Percentiles rank a stretch among this genome's conserved stretches.
Evolutionary conservation across 1,140 invertebrate species (phyloP).

Genomic region (Gonioctena quinquepunctata): DNA sequence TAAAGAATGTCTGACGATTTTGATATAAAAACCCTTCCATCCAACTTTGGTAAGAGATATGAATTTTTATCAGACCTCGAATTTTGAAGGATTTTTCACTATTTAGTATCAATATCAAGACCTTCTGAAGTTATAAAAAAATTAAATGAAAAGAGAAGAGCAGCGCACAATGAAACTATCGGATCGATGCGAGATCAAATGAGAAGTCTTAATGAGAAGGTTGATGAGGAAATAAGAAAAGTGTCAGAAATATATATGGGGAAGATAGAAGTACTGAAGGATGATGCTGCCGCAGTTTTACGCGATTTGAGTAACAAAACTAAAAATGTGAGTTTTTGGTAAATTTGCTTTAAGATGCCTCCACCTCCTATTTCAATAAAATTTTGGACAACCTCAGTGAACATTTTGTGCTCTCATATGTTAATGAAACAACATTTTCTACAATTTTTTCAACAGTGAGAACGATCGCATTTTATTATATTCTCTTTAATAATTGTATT

Average conservation of each 20-base stretch:
- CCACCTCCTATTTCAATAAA: too few relatives aligned
- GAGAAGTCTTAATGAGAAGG: not conserved
- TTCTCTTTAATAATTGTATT: too few relatives aligned
- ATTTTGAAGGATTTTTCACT: not conserved
- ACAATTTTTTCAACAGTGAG: too few relatives aligned
- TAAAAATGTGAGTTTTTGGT: not conserved
- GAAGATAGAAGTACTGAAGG: constrained; percentile 9
- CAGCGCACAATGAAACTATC: constrained; percentile 5
- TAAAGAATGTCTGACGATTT: constrained; percentile 6
- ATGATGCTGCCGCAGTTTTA: not conserved
- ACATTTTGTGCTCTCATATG: too few relatives aligned
- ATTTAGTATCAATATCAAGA: not conserved
- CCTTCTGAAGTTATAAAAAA: constrained; percentile 1
- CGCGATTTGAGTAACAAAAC: not conserved
- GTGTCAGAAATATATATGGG: not conserved
- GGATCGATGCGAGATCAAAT: constrained; percentile 1
- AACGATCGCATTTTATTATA: too few relatives aligned
- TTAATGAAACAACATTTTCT: too few relatives aligned
- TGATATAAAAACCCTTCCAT: constrained; percentile 4
- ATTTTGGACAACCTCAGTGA: too few relatives aligned
- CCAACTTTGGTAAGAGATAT: constrained; percentile 1
- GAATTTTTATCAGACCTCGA: not conserved
- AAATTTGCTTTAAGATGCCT: too few relatives aligned
- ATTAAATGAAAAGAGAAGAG: constrained; percentile 6
- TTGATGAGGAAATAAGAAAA: constrained; percentile 12